Base-by-base conservation (phyloP, 2,888 invertebrate genomes). In the Ophioninae sp. region DNA sequence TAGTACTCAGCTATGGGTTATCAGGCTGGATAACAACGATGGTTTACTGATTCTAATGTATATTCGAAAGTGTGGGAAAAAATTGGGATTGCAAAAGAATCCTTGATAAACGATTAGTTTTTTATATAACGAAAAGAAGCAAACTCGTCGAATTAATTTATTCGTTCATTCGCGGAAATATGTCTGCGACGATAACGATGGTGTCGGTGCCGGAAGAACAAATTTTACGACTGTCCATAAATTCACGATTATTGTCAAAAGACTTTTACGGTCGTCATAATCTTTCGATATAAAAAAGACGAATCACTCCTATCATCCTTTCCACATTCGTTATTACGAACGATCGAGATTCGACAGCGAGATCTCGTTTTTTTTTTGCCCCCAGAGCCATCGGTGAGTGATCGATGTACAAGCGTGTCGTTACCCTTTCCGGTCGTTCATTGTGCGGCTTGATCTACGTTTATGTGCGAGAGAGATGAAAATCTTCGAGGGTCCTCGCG, bases 401-500 rank as follows among this genome's bases (percentile, higher is more conserved):
- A 83, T 85, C 84, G 82, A 86, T 85, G 88, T 88, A 90, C 89
- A 88, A 90, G 89, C 67, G 88, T 88, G 89, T 89, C 90, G 90
- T 91, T 90, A 91, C 91, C 88, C 87, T 90, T 89, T 88, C 91
- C 90, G 88, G 87, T 83, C 75, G 82, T 84, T 88, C 86, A 91
- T 91, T 91, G 90, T 91, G 82, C 87, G 70, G 85, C 87, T 87
- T 90, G 91, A 91, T 90, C 88, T 89, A 91, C 87, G 88, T 89
- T 88, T n/a, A 89, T 88, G 89, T 86, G 87, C 88, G 86, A 86
- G 83, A 30, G 67, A 67, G 79, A 79, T 67, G 61, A 79, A 68
- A 85, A 87, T 84, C 82, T 83, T 83, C 74, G 62, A 64, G 79
- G 56, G 50, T 20, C 23, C 62, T 37, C 39, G 30, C 30, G 62